Percentiles rank a stretch among this genome's conserved stretches.
Conservation (phyloP, 2,797 vertebrate genomes). For the Ispidina picta region DNA sequence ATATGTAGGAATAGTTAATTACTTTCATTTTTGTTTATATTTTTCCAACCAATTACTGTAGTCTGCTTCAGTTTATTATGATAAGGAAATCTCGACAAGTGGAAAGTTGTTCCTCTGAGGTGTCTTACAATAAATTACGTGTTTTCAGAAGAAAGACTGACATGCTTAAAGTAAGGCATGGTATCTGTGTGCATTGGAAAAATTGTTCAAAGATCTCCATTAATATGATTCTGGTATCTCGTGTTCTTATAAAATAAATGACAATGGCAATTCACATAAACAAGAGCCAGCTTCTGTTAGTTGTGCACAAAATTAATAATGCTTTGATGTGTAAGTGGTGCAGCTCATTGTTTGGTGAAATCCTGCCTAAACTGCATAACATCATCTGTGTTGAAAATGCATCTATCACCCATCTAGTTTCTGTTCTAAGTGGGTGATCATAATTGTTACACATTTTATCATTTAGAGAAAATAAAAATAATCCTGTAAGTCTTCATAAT, state of each 20-base stretch:
- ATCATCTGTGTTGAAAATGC: neutral
- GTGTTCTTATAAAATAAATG: constrained; percentile 6
- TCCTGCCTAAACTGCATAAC: neutral
- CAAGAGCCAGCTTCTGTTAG: neutral
- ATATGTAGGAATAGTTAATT: neutral
- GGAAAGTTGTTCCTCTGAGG: neutral
- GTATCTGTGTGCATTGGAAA: neutral
- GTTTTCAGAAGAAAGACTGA: neutral
- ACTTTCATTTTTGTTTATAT: neutral
- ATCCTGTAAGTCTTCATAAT: neutral
- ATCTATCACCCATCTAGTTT: neutral
- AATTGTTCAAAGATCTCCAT: constrained; percentile 8
- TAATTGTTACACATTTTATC: neutral
- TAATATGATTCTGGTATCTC: neutral
- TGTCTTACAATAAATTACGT: neutral
- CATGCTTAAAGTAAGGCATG: neutral
- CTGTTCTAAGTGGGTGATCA: neutral
- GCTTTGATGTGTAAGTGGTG: neutral
- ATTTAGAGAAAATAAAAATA: neutral
- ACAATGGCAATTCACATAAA: neutral
- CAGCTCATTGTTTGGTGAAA: neutral
- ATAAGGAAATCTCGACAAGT: neutral
- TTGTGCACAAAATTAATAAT: neutral
- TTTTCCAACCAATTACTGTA: neutral
- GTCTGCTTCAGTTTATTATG: neutral